Base-by-base conservation (phyloP, 2,113 vertebrate genomes). In the Tenrec ecaudatus region DNA sequence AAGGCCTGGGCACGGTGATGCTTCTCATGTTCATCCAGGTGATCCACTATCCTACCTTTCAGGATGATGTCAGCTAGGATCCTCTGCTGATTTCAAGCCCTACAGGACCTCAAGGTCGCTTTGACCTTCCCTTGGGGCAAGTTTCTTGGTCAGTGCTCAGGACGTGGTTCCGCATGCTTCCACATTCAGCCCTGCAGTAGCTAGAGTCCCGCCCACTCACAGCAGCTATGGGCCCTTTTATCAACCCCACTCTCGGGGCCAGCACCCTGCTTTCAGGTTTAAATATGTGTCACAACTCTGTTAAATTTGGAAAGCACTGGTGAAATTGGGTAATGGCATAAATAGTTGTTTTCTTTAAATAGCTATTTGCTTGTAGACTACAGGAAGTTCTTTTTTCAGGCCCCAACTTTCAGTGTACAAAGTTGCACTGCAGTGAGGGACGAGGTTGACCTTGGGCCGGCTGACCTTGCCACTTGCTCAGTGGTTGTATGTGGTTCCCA, bases 151-250 rank as follows among this genome's bases (percentile, higher is more conserved):
- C 38, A 38, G 20, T 31, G 11, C 82, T 31, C 9, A 3, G 68
- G n/a, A 2, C 7, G 1, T 0, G 33, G 12, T 60, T 57, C 4
- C 2, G 25, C 57, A 4, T 7, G 15, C 33, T 71, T 71, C 2
- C 20, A 4, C 36, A 22, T 81, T 43, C 38, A 31, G 15, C 73
- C 11, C 33, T 0, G 2, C 23, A 33, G 47, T 53, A 53, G 47
- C 47, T 12, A 10, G 22, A 11, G 47, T 38, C 76, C 25, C 0
- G 9, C 25, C 1, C 10, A n/a, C 53, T 57, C 3, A 4, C 33
- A 69, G n/a, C 23, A 33, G 29, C 77, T 3, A 0, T 27, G 23
- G 71, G 31, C 62, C 80, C 57, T 47, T 75, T 68, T 64, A 20
- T 19, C n/a, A 20, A 66, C 29, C 71, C 9, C 16, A 33, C n/a